phyloP scores from a whole-genome alignment of 2,888 invertebrate genomes.

The Sarcophaga carnaria region DNA sequence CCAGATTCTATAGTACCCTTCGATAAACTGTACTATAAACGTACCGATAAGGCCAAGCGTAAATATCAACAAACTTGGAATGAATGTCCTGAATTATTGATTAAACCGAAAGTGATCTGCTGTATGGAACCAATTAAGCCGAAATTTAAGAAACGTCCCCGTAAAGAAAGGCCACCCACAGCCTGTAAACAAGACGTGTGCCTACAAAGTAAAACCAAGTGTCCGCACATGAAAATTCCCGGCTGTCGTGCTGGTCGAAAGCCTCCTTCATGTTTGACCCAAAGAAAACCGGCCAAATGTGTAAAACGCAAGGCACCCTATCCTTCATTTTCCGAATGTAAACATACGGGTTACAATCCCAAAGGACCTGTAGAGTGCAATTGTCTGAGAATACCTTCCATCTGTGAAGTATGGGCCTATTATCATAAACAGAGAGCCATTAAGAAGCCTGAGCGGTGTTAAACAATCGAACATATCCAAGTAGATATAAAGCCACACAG shows the following conservation, averaged over 20 bases:
- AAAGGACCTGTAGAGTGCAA: constrained; percentile 70
- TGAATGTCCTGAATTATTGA: constrained; percentile 74
- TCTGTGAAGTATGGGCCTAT: constrained; percentile 72
- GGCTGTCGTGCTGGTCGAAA: constrained; percentile 58
- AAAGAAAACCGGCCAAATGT: constrained; percentile 55
- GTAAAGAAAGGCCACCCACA: constrained; percentile 38
- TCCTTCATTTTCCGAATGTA: constrained; percentile 73
- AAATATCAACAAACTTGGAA: constrained; percentile 79
- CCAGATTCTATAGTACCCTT: constrained; percentile 72
- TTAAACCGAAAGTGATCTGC: constrained; percentile 74
- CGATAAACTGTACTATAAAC: constrained; percentile 77
- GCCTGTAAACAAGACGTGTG: constrained; percentile 54
- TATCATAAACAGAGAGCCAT: constrained; percentile 18
- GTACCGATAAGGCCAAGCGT: constrained; percentile 76
- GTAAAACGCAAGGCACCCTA: constrained; percentile 69
- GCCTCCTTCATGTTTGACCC: constrained; percentile 68
- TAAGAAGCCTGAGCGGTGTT: constrained; percentile 37
- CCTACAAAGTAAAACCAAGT: constrained; percentile 35
- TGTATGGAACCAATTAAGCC: constrained; percentile 68
- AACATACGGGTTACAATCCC: constrained; percentile 13
- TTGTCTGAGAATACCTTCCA: constrained; percentile 69
- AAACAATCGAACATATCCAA: background rate
- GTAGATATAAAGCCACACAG: too few species aligned
- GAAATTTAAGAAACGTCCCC: constrained; percentile 52
- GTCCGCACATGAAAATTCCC: constrained; percentile 52